Base-by-base conservation (phyloP, 2,888 invertebrate genomes). In the Acanthococcus lagerstroemiae region DNA sequence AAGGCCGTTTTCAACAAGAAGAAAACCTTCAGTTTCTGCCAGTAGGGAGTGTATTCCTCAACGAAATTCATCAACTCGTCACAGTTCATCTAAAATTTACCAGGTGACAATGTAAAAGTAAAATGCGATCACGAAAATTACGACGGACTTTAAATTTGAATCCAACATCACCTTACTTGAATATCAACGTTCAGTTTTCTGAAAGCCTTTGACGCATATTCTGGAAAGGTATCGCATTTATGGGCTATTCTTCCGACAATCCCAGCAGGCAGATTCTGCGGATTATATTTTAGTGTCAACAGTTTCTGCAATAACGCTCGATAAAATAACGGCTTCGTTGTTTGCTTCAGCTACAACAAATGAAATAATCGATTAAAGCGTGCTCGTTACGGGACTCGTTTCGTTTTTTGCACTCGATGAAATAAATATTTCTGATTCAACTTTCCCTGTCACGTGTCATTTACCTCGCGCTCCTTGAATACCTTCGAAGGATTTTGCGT, bases 401-500 rank as follows among this genome's bases (percentile, higher is more conserved):
- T n/a, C n/a, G n/a, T n/a, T 55, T 17, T 15, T 21, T 25, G 26
- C 15, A 55, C 12, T n/a, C n/a, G n/a, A 12, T 27, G 22, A 25
- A 52, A 48, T 6, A 63, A 26, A 27, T 52, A n/a, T 63, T 37
- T n/a, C n/a, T n/a, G n/a, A n/a, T n/a, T 17, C 48, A 48, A 55
- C 3, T 21, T 15, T 24, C 12, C n/a, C 9, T 52, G 7, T 7
- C 1, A 19, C 15, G 3, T 9, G 22, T 21, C n/a, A n/a, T 68
- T 67, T 70, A 73, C 74, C 68, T 84, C 80, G 67, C 79, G 79
- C 25, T 78, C 77, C 9, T 74, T 70, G 30, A 81, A 75, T 48
- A 86, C 83, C 69, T 90, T 79, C 69, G 89, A 86, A n/a, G 88
- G 78, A 0, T 90, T 86, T 74, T 94, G 93, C 0, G 88, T 84